Evolutionary conservation across 2,888 invertebrate species (phyloP).

Genomic region (Ceraclea dissimilis): DNA sequence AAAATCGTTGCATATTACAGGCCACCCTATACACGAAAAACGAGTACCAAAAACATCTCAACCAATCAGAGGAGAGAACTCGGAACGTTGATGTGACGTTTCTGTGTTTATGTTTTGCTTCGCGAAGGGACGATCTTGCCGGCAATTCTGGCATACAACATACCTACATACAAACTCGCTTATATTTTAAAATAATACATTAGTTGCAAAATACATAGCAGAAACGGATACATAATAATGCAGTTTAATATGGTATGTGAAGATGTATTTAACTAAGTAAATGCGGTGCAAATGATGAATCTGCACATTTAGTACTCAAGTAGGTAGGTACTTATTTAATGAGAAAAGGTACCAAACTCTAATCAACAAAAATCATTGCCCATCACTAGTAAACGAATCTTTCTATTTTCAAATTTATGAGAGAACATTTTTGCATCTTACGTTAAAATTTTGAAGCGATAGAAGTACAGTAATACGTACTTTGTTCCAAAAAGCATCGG

Average conservation of each 20-base stretch:
- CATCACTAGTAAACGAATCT: too few relatives aligned
- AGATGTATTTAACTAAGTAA: background rate
- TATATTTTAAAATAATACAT: background rate
- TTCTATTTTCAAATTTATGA: too few relatives aligned
- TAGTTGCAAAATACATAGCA: background rate
- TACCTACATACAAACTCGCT: background rate
- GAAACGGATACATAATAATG: background rate
- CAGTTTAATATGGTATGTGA: background rate
- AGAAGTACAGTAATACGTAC: too few relatives aligned
- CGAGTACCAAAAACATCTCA: background rate
- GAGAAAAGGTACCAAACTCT: too few relatives aligned
- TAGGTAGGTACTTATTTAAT: too few relatives aligned
- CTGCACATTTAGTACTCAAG: too few relatives aligned
- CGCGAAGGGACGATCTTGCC: slow-evolving; percentile 3
- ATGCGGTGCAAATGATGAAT: too few relatives aligned
- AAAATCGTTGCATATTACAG: background rate
- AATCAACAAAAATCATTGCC: too few relatives aligned
- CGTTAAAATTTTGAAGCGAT: too few relatives aligned
- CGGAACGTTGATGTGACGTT: slow-evolving; percentile 6
- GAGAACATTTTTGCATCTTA: too few relatives aligned
- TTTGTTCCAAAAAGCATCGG: too few relatives aligned
- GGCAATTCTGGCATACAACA: background rate
- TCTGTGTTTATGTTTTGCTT: slow-evolving; percentile 11
- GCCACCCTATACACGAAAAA: background rate
- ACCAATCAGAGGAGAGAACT: slow-evolving; percentile 5